Conservation (phyloP, 2,113 vertebrate genomes). For the Elephantulus edwardii region DNA sequence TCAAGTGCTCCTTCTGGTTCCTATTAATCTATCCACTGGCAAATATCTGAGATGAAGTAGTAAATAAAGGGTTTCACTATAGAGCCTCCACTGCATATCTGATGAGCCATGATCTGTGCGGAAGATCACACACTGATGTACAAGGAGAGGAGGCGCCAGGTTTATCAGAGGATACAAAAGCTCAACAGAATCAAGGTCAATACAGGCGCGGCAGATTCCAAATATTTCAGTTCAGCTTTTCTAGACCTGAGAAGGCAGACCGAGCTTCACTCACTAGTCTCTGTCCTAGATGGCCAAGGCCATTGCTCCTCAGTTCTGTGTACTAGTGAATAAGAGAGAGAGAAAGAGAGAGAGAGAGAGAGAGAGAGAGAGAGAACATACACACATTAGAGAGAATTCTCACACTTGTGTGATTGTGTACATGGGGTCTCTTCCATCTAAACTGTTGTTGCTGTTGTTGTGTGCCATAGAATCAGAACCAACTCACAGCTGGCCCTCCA, state of each 20-base stretch:
- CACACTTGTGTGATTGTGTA: background rate
- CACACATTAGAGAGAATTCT: background rate
- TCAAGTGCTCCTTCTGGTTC: background rate
- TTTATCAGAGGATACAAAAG: background rate
- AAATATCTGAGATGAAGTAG: background rate
- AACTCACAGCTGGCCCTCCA: too few relatives aligned
- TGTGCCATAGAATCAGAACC: too few relatives aligned
- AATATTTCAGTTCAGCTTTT: background rate
- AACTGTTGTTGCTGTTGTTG: too few relatives aligned
- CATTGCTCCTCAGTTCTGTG: background rate
- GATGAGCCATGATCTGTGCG: background rate
- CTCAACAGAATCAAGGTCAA: background rate
- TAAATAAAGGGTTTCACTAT: too few relatives aligned
- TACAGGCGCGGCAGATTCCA: background rate
- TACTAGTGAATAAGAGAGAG: rapidly evolving
- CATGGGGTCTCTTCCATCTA: rapidly evolving
- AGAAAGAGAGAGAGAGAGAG: too few relatives aligned
- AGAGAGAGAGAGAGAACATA: too few relatives aligned
- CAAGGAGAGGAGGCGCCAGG: background rate
- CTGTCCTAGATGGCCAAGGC: background rate
- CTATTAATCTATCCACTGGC: background rate
- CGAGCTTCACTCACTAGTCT: background rate
- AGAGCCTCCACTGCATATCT: background rate
- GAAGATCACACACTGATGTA: background rate
- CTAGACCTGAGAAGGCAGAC: background rate